Conservation (phyloP, 2,797 vertebrate species). For the Sebastolobus alascanus region DNA sequence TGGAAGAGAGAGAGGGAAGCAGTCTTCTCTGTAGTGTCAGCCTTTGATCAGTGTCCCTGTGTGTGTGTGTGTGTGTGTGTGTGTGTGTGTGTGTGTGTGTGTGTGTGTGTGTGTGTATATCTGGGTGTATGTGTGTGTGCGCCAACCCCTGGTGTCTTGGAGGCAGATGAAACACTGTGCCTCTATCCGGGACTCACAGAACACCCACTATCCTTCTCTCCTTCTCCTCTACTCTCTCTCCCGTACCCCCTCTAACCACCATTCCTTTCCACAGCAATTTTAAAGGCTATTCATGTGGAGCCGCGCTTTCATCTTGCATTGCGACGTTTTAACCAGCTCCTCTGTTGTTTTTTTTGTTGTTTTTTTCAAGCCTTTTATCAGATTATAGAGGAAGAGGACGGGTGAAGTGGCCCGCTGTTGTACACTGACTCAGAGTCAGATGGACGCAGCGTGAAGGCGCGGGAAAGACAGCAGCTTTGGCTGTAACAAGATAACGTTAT, state of each 20-base stretch:
- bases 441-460: slow-evolving; percentile 49
- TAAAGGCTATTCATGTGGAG: slow-evolving; percentile 68
- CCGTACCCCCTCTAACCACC: slow-evolving; percentile 33
- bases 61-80: slow-evolving; percentile 35
- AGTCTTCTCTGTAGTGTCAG: slow-evolving; percentile 75
- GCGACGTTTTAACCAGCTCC: slow-evolving; percentile 63
- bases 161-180: slow-evolving; percentile 84
- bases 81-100: slow-evolving; percentile 41
- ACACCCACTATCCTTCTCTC: slow-evolving; percentile 78
- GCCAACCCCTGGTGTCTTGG: slow-evolving; percentile 81
- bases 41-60: slow-evolving; percentile 72
- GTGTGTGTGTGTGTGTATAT: slow-evolving; percentile 28
- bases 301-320: slow-evolving; percentile 69
- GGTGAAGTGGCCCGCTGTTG: slow-evolving; percentile 57
- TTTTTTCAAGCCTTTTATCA: slow-evolving; percentile 59
- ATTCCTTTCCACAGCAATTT: slow-evolving; percentile 70
- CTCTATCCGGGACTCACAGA: slow-evolving; percentile 82
- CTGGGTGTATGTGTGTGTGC: slow-evolving; percentile 22
- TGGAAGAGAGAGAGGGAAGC: slow-evolving; percentile 44
- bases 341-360: slow-evolving; percentile 29
- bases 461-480: slow-evolving; percentile 20
- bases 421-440: slow-evolving; percentile 49
- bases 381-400: slow-evolving; percentile 35
- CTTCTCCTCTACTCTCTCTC: slow-evolving; percentile 46
- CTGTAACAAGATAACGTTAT: slow-evolving; percentile 9